Base-by-base conservation (phyloP, 2,113 vertebrate species). In the Mionectes macconnelli region DNA sequence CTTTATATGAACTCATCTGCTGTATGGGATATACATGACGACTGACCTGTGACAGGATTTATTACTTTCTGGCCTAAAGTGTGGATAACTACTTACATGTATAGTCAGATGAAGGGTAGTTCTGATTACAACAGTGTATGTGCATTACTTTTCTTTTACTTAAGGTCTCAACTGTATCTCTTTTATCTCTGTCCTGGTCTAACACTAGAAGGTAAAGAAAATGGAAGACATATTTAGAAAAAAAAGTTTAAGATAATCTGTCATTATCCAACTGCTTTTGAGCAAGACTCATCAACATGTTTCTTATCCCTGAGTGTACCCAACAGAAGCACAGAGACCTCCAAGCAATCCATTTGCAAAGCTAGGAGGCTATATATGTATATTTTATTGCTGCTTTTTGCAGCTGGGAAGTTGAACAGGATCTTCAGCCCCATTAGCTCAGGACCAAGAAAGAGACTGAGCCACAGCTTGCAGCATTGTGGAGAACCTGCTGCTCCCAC, bases 121-220 rank as follows among this genome's bases (percentile, higher is more conserved):
- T 76, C 33, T 47, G 52, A 40, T 39, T 53, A 67, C 21, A 49
- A 74, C 17, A 55, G 14, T 25, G 10, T 30, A 53, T 6, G 62
- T 37, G 27, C 18, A 50, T 24, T 73, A 42, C 8, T 35, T 80
- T 73, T 84, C 30, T 67, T 9, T 39, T 35, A 52, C 19, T 66
- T 76, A 28, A 52, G 15, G 18, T 52, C 60, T 90, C 16, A 82
- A 28, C 4, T 0, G 0, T 31, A 22, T 30, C 19, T 82, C 22
- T 40, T 57, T 28, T 17, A 82, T 31, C 3, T 25, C 16, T 25
- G 3, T 2, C 6, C 11, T 2, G 6, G 30, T 23, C 12, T 56
- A 53, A 78, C 67, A 60, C 35, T 42, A 27, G 12, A 47, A 37
- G 17, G 18, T 30, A 10, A 15, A 86, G 35, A 69, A 94, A 72